These are phyloP conservation scores for Mastomys coucha DNA, from an alignment of 2,113 vertebrate species.

Conservation along the genomic window DNA sequence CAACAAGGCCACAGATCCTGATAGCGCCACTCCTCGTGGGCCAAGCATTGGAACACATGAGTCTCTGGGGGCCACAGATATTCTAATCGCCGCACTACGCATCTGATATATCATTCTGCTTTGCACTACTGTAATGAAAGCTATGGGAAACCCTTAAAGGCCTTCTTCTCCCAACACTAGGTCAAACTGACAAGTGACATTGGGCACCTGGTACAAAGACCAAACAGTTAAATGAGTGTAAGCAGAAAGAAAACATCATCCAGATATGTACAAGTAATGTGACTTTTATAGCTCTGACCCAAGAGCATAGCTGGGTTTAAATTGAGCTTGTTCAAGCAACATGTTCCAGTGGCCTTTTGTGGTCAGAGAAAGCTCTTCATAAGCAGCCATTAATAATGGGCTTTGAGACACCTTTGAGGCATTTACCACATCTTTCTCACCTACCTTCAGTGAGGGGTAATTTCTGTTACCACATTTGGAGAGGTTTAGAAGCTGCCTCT, in stretches of 20 bases:
- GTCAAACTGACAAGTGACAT: not conserved
- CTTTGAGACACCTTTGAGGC: not conserved
- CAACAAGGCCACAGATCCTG: not conserved
- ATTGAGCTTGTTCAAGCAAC: not conserved
- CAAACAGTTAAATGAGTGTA: not conserved
- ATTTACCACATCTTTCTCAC: not conserved
- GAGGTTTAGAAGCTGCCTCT: constrained; percentile 37
- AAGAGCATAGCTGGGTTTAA: not conserved
- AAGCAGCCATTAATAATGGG: not conserved
- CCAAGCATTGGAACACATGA: not conserved
- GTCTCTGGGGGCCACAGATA: not conserved
- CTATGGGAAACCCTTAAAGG: not conserved
- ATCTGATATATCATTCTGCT: not conserved
- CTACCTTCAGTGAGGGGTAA: not conserved
- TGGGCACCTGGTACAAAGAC: not conserved
- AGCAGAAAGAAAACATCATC: not conserved
- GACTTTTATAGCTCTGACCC: not conserved
- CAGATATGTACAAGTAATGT: not conserved
- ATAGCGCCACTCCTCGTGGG: not conserved
- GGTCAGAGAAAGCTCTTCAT: not conserved
- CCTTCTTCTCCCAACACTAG: not conserved
- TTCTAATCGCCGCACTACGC: not conserved
- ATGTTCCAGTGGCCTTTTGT: not conserved
- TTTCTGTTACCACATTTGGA: constrained; percentile 57
- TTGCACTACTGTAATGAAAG: not conserved